Conservation (phyloP, 2,113 vertebrate genomes). For the Donacobius atricapilla region DNA sequence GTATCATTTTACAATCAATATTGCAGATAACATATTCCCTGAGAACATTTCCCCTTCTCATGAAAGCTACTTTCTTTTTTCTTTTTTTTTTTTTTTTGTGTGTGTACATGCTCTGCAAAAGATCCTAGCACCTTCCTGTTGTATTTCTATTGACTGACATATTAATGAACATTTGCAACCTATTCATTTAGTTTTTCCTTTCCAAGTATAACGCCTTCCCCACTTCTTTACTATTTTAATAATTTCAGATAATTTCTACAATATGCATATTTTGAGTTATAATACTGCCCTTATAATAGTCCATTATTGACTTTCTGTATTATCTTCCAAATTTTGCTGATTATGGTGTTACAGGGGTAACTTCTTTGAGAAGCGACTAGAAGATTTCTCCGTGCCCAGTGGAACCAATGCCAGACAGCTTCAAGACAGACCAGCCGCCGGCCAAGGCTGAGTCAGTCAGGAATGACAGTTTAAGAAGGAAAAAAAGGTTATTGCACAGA, state of each 20-base stretch:
- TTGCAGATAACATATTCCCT: neutral
- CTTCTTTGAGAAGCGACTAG: neutral
- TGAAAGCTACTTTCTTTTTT: neutral
- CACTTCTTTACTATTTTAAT: neutral
- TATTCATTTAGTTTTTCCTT: neutral
- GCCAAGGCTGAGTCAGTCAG: neutral
- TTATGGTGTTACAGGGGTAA: neutral
- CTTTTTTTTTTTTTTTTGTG: too few species aligned
- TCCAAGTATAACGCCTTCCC: neutral
- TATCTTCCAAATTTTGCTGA: neutral
- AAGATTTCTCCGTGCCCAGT: neutral
- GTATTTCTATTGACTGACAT: neutral
- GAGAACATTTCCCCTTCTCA: neutral
- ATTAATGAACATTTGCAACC: neutral
- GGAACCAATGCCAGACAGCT: accelerated
- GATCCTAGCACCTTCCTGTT: neutral
- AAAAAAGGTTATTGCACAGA: neutral
- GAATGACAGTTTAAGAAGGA: neutral
- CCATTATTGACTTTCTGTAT: neutral
- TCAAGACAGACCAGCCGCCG: accelerated
- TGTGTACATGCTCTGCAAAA: neutral
- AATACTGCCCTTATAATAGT: neutral
- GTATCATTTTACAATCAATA: neutral
- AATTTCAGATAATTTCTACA: neutral
- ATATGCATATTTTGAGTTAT: neutral